Evolutionary conservation across 2,113 vertebrate genomes (phyloP), one percentile per base, ranked within the genome.

Genomic region (Notechis scutatus): DNA sequence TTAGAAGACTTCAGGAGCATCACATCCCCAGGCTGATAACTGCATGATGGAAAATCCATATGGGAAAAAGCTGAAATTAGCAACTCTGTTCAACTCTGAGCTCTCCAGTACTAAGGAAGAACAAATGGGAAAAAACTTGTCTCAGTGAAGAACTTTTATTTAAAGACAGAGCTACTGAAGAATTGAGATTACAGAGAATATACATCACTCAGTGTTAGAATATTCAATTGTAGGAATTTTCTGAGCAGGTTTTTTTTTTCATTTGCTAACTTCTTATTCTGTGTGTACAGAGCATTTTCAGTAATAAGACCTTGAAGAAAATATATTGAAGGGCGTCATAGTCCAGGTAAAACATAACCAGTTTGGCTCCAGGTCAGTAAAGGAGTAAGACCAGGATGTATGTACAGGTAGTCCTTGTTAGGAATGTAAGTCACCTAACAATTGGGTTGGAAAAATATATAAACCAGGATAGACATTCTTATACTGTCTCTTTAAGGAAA

Each of bases 1-100:
- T 86, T 86, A 86, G 47, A 86, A 91, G n/a, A 57, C 74, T 42
- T 91, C 74, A 57, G 55, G 85, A 86, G 85, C 54, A 57, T 91
- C 74, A 85, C 74, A 57, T 85, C 52, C 61, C 89, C 26, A 64
- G 24, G 47, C 26, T 69, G 89, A 52, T 86, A 91, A 91, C 21
- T 91, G 74, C 10, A 11, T 57, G 90, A 42, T 15, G 52, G 15
- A 18, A 47, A 47, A 91, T 86, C 54, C 90, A 85, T 56, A 91
- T 45, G 90, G 81, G 54, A 21, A 26, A 45, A 9, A 45, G 39
- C 74, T 91, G 90, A 91, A 86, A 39, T 86, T 86, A 91, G n/a
- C 45, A 91, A 86, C 74, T 86, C 47, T 34, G n/a, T 55, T 50
- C 34, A n/a, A 47, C 12, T 54, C 39, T 86, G 24, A 85, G 23